Base-by-base conservation (phyloP, 2,797 vertebrate genomes). In the Carduelis carduelis region DNA sequence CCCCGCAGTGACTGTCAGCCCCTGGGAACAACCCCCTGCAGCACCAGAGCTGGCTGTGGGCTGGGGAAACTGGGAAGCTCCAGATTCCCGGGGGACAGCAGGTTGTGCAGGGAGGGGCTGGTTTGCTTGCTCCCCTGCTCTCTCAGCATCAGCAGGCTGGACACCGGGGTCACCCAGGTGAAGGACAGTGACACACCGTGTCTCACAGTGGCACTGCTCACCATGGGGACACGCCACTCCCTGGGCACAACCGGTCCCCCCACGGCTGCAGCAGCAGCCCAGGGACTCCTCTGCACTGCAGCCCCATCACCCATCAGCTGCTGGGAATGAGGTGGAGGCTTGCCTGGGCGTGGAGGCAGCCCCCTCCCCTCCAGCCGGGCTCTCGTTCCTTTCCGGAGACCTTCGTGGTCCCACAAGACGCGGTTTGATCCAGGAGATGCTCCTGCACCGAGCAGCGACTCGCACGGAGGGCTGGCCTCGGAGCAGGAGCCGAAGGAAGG, bases 351-450 rank as follows among this genome's bases (percentile, higher is more conserved):
- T 23, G 56, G 68, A 69, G 56, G 18, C 69, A 61, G 53, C 34
- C 50, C 14, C 43, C 37, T 55, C 39, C 2, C 0, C 74, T 64
- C 24, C 81, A 61, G 41, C 21, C 5, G 0, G 11, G 47, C 56
- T 64, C 49, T 71, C n/a, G 18, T 37, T 55, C 14, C 57, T 14
- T 90, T 84, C 53, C 35, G 34, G 41, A 56, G 11, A 8, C 24
- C 16, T 23, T 7, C 2, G 2, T 3, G 32, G 50, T 68, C 35
- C 27, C n/a, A 24, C 37, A 28, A 1, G 43, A 5, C 0, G 0
- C 3, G 12, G 37, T n/a, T 13, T 24, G 74, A 53, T 2, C 4
- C 11, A 28, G 55, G 14, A 76, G 75, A 41, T 30, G 53, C 15
- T 84, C 8, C 75, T 23, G 56, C 60, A 27, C 39, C 66, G 4